A percentile compares a stretch with the other conserved stretches of the same genome.
Evolutionary conservation across 2,797 vertebrate genomes (phyloP).

Genomic region (Sebastes ruberrimus): DNA sequence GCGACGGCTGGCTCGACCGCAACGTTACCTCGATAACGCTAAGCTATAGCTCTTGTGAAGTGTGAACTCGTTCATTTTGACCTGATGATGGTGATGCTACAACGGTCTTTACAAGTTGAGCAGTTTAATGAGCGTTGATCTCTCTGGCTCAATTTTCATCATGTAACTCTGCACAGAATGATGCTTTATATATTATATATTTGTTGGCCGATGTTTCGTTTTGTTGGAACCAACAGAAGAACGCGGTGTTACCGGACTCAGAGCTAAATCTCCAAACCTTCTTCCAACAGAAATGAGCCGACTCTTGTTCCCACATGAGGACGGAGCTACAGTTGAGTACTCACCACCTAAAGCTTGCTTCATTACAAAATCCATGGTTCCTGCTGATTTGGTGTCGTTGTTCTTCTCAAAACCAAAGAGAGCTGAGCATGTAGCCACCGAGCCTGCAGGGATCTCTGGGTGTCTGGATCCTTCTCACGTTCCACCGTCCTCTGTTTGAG

Average conservation of each 20-base stretch:
- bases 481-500: background rate
- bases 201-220: background rate
- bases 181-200: background rate
- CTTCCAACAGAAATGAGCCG: background rate
- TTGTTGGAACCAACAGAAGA: background rate
- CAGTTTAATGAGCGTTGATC: background rate
- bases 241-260: too few relatives aligned
- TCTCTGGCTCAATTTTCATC: background rate
- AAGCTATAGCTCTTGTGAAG: too few relatives aligned
- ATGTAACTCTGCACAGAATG: background rate
- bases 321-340: conserved; percentile 34
- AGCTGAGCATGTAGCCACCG: conserved; percentile 81
- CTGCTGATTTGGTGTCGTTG: conserved; percentile 50
- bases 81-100: background rate
- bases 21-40: too few relatives aligned
- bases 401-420: conserved; percentile 70
- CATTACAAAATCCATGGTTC: conserved; percentile 98
- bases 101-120: background rate
- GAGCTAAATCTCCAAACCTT: background rate
- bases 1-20: too few relatives aligned
- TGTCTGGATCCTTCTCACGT: background rate
- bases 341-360: conserved; percentile 97
- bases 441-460: conserved; percentile 15
- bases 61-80: background rate
- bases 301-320: background rate